Conservation (phyloP, 2,888 invertebrate genomes). For the Apocheima hispidaria region DNA sequence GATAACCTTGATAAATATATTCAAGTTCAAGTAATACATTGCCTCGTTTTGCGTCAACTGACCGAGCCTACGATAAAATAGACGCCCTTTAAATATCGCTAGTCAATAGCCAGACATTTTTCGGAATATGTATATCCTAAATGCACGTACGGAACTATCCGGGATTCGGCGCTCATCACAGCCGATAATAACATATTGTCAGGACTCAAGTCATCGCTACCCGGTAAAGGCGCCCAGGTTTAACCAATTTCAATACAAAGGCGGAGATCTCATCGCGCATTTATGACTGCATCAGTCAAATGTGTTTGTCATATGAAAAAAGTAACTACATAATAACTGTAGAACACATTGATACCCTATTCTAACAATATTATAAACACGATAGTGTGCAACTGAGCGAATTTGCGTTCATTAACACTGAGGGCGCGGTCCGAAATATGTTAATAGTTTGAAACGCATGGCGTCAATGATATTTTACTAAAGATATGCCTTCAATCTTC, state of each 20-base stretch:
- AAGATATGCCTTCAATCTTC: no score
- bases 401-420: neutral
- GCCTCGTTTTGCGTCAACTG: no score
- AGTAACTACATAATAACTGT: neutral
- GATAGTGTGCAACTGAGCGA: neutral
- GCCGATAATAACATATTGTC: constrained; percentile 23
- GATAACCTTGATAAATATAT: no score
- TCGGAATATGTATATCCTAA: constrained; percentile 8
- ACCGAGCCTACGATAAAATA: no score
- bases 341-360: neutral
- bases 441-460: no score
- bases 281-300: neutral
- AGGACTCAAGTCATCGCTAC: constrained; percentile 10
- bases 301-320: neutral
- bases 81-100: no score
- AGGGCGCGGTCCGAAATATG: no score
- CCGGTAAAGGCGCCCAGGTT: neutral
- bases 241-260: neutral
- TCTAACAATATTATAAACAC: neutral
- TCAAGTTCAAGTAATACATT: no score
- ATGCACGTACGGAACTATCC: constrained; percentile 11
- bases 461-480: no score
- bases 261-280: neutral
- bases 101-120: no score
- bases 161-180: constrained; percentile 7